These are phyloP conservation scores for Orchesella cincta DNA, from an alignment of 1,140 invertebrate genomes.

Conservation along the genomic window DNA sequence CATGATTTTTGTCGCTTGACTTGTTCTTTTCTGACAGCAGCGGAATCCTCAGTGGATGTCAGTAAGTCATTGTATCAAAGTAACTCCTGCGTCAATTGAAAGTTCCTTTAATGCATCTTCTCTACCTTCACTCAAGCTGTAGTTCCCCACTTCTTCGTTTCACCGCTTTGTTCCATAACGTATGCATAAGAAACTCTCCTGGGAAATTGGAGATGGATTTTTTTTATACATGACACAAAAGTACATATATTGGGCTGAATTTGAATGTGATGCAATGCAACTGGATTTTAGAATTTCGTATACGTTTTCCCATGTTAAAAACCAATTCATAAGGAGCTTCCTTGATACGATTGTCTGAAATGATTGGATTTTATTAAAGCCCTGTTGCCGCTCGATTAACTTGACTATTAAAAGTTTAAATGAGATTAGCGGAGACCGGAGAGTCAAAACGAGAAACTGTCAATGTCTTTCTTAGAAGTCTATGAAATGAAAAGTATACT, in stretches of 20 bases:
- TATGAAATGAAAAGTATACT: background rate
- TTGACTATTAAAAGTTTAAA: background rate
- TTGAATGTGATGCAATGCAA: too few relatives aligned
- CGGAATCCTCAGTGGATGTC: slow-evolving; percentile 16
- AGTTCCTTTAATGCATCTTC: too few relatives aligned
- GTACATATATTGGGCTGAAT: too few relatives aligned
- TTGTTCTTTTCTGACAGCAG: background rate
- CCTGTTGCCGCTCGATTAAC: background rate
- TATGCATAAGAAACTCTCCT: too few relatives aligned
- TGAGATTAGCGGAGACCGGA: background rate
- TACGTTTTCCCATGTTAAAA: too few relatives aligned
- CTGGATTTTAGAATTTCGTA: too few relatives aligned
- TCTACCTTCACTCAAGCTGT: too few relatives aligned
- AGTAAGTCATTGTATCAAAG: slow-evolving; percentile 11
- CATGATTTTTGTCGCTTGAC: slow-evolving; percentile 18
- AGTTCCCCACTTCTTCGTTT: too few relatives aligned
- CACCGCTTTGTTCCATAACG: too few relatives aligned
- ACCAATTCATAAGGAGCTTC: too few relatives aligned
- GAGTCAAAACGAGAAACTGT: background rate
- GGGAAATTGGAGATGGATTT: too few relatives aligned
- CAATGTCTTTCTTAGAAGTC: background rate
- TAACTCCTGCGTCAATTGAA: background rate
- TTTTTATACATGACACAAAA: too few relatives aligned
- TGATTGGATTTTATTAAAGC: slow-evolving; percentile 14
- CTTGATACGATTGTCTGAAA: slow-evolving; percentile 3